Percentiles rank a stretch among this genome's conserved stretches.
These are phyloP conservation scores for Oscheius onirici DNA, from an alignment of 2,888 invertebrate species.

Conservation along the genomic window DNA sequence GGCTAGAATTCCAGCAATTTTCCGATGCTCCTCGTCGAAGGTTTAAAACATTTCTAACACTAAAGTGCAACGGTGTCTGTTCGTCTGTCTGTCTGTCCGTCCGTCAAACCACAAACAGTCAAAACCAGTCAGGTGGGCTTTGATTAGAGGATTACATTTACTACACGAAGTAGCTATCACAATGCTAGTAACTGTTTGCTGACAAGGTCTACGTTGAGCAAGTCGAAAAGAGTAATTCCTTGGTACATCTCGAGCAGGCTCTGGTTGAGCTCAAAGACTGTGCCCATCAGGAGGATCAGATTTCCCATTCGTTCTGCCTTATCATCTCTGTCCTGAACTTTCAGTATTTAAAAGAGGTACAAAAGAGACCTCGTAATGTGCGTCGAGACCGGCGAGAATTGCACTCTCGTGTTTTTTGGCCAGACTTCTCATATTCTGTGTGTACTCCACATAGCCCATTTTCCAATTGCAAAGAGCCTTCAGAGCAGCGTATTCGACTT, in stretches of 20 bases:
- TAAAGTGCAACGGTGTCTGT: too few species aligned
- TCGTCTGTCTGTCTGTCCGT: too few species aligned
- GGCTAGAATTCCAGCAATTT: too few species aligned
- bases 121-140: too few species aligned
- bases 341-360: neutral
- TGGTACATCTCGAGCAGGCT: constrained; percentile 11
- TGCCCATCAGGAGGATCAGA: constrained; percentile 46
- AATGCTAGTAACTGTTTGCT: constrained; percentile 10
- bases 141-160: too few species aligned
- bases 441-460: constrained; percentile 50
- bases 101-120: too few species aligned
- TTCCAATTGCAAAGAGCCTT: constrained; percentile 56
- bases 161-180: too few species aligned
- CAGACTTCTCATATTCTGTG: constrained; percentile 38
- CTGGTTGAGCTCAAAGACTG: constrained; percentile 38
- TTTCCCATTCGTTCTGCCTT: constrained; percentile 42
- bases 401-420: constrained; percentile 47
- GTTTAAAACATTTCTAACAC: too few species aligned
- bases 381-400: constrained; percentile 37
- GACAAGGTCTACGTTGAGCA: constrained; percentile 20
- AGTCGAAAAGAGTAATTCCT: constrained; percentile 23
- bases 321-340: constrained; percentile 22
- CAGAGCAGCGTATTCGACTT: constrained; percentile 52
- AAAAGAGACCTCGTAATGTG: constrained; percentile 38
- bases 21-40: too few species aligned